phyloP scores from a whole-genome alignment of 2,797 vertebrate genomes.

The Etheostoma perlongum region DNA sequence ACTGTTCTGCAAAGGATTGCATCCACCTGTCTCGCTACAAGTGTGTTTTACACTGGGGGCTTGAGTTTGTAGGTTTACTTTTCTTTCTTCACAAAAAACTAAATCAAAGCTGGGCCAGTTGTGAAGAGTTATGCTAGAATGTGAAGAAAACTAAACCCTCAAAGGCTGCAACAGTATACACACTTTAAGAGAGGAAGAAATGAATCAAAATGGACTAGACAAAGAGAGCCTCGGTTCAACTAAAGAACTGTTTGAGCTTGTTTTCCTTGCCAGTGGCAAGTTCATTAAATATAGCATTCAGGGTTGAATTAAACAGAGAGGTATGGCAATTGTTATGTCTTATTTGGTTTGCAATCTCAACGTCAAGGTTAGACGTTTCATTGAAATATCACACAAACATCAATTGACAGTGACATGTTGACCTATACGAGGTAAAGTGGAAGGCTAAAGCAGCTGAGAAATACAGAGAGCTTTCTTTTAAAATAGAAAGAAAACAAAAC shows the following conservation, averaged over 20 bases:
- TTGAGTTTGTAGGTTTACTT: constrained; percentile 50
- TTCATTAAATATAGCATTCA: constrained; percentile 30
- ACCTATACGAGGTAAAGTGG: constrained; percentile 8
- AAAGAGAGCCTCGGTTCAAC: constrained; percentile 27
- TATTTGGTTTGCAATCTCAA: not conserved
- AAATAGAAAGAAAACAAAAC: constrained; percentile 16
- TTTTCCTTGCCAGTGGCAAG: constrained; percentile 50
- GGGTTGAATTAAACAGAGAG: constrained; percentile 17
- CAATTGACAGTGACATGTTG: not conserved
- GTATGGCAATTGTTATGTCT: not conserved
- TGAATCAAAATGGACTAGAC: constrained; percentile 23
- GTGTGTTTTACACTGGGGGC: constrained; percentile 52
- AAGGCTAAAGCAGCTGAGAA: constrained; percentile 11
- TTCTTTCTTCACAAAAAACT: constrained; percentile 44
- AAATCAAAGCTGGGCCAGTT: constrained; percentile 61
- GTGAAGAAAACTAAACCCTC: constrained; percentile 39
- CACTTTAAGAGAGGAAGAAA: constrained; percentile 21
- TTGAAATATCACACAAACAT: not conserved
- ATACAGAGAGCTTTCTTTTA: constrained; percentile 2
- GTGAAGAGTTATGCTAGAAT: constrained; percentile 40
- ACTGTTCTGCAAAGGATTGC: constrained; percentile 49
- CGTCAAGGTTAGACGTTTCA: constrained; percentile 19
- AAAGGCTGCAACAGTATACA: constrained; percentile 21
- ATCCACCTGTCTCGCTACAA: constrained; percentile 55
- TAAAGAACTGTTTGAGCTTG: constrained; percentile 3